Evolutionary conservation across 1,140 invertebrate genomes (phyloP), one percentile per base, ranked within the genome.

Genomic region (Lepidotrigona ventralis): DNA sequence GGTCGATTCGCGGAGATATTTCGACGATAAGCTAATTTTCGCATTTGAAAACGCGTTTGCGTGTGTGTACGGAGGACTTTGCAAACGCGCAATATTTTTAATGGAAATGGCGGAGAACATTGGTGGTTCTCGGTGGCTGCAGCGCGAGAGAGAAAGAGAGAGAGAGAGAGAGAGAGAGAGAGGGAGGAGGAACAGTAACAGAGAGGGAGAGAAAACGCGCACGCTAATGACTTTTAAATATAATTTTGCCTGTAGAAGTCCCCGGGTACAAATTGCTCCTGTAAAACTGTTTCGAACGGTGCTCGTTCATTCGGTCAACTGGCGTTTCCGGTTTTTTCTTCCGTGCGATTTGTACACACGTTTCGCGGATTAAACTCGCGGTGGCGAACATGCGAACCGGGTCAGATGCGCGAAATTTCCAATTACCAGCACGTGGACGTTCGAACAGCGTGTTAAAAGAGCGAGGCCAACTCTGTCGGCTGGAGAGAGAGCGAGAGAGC

Each of bases 321-420:
- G 66, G 73, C 73, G 68, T 69, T 78, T 78, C 83, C 63, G 71
- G 60, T 75, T 74, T 81, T 85, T 75, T 81, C 74, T 66, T 85
- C 58, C 75, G 14, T 66, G 76, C 71, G 68, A 83, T 79, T 83
- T 75, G 68, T 68, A 64, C 60, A 60, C 63, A 64, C 81, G 63
- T 54, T 17, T 73, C 73, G 66, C 78, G 74, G 79, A 86, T 88
- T 81, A 86, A 86, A 81, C 21, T 54, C 69, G 73, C 79, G 73
- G 74, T 60, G 68, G 68, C 64, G 72, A 75, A 54, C 60, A 84
- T 23, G 81, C 15, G 85, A 84, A 86, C 63, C 54, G 70, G 85
- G 81, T 74, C 71, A 79, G 78, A 84, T 70, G 70, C 78, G 80
- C 73, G 78, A 87, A 88, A 88, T 80, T 83, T 83, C 75, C 87